Evolutionary conservation across 2,888 invertebrate species (phyloP).

Genomic region (Aquatica leii): DNA sequence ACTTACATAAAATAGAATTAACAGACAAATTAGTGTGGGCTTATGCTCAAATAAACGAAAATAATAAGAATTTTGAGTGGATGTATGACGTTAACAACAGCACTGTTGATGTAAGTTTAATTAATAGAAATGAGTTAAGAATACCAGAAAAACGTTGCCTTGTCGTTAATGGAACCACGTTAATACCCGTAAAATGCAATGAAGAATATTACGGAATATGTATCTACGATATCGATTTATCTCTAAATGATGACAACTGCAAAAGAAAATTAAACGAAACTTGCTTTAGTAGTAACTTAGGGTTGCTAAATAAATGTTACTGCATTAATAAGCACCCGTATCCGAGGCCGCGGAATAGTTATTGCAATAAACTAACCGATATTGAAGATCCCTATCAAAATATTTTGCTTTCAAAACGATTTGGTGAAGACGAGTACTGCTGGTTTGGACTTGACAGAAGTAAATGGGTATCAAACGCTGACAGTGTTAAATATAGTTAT

Average conservation of each 20-base stretch:
- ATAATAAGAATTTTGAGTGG: background rate
- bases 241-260: constrained; percentile 1
- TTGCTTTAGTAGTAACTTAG: constrained; percentile 7
- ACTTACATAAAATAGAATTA: background rate
- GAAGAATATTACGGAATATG: constrained; percentile 16
- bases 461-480: constrained; percentile 11
- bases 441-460: constrained; percentile 17
- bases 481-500: constrained; percentile 10
- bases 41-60: background rate
- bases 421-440: background rate
- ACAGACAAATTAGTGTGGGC: constrained; percentile 17
- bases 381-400: constrained; percentile 16
- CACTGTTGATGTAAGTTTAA: background rate
- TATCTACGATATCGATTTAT: constrained; percentile 2
- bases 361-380: constrained; percentile 17
- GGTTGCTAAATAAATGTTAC: constrained; percentile 2
- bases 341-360: background rate
- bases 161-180: background rate
- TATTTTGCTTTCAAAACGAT: background rate
- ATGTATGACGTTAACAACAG: background rate
- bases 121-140: background rate
- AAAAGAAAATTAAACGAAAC: constrained; percentile 1
- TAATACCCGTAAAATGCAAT: constrained; percentile 13
- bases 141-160: constrained; percentile 13
- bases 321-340: background rate